Conservation (phyloP, 2,888 invertebrate genomes). For the Pyralis farinalis region DNA sequence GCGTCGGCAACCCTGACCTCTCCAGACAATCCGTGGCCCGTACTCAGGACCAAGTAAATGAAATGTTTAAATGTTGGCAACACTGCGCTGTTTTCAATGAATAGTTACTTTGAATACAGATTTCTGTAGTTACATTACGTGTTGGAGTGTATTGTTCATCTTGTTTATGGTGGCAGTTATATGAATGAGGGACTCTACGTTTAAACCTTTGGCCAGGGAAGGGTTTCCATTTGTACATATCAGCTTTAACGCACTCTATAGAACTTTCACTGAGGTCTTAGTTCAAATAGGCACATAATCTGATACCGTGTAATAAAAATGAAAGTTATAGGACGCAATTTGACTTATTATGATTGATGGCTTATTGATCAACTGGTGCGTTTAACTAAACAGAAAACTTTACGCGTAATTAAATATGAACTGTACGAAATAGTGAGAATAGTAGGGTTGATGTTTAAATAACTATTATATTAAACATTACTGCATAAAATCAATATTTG, state of each 20-base stretch:
- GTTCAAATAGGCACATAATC: conserved; percentile 2
- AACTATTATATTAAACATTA: too few species aligned
- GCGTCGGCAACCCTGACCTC: conserved; percentile 78
- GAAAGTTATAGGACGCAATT: conserved; percentile 8
- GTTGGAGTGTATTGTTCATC: conserved; percentile 36
- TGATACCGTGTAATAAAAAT: conserved; percentile 3
- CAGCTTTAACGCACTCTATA: conserved; percentile 3
- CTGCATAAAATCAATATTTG: too few species aligned
- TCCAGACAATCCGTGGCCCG: conserved; percentile 59
- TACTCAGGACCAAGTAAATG: conserved; percentile 37
- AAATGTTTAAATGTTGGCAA: conserved; percentile 24
- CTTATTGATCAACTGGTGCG: too few species aligned
- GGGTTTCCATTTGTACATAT: conserved; percentile 10
- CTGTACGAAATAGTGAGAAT: too few species aligned
- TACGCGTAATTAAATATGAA: too few species aligned
- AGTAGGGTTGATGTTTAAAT: too few species aligned
- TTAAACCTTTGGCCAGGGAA: conserved; percentile 8
- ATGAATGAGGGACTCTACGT: conserved; percentile 10
- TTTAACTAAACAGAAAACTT: too few species aligned
- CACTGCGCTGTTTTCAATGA: conserved; percentile 33
- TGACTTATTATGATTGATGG: too few species aligned
- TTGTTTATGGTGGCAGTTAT: conserved; percentile 23
- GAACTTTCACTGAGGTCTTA: conserved; percentile 7
- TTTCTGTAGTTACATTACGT: conserved; percentile 43
- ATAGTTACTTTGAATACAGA: conserved; percentile 29